A percentile compares a stretch with the other conserved stretches of the same genome.
These are phyloP conservation scores for Lagocephalus sceleratus DNA, from an alignment of 2,797 vertebrate species.

Conservation along the genomic window DNA sequence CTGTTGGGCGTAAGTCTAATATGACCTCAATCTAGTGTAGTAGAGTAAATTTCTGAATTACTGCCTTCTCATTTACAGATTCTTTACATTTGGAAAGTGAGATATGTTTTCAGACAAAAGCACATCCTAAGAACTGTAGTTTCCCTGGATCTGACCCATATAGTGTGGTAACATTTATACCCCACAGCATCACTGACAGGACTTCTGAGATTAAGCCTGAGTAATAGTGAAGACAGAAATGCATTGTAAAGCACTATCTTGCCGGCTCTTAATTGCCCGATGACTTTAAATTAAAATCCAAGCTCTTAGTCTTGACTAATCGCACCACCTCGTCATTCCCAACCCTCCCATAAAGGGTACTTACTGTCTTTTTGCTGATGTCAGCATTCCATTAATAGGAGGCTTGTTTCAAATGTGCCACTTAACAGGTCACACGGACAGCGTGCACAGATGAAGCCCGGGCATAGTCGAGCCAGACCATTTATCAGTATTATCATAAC, in stretches of 20 bases:
- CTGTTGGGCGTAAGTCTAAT: background rate
- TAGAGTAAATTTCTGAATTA: slow-evolving; percentile 6
- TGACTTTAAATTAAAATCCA: slow-evolving; percentile 78
- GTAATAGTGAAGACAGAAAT: slow-evolving; percentile 72
- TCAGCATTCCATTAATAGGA: slow-evolving; percentile 63
- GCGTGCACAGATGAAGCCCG: slow-evolving; percentile 21
- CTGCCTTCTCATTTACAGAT: slow-evolving; percentile 9
- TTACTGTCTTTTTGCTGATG: slow-evolving; percentile 54
- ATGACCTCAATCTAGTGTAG: background rate
- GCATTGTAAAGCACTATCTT: slow-evolving; percentile 66
- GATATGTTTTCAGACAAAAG: background rate
- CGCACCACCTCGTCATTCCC: slow-evolving; percentile 44
- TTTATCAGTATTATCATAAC: slow-evolving; percentile 45
- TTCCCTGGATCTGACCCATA: slow-evolving; percentile 45
- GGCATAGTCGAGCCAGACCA: slow-evolving; percentile 29
- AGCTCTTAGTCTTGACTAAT: slow-evolving; percentile 72
- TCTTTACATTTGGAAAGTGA: background rate
- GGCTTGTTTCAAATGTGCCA: slow-evolving; percentile 42
- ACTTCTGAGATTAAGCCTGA: slow-evolving; percentile 65
- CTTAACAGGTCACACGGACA: slow-evolving; percentile 41
- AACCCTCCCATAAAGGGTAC: slow-evolving; percentile 45
- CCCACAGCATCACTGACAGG: slow-evolving; percentile 59
- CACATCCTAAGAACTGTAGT: too few relatives aligned
- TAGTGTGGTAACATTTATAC: slow-evolving; percentile 50
- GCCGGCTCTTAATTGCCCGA: slow-evolving; percentile 68